phyloP scores from a whole-genome alignment of 1,140 invertebrate genomes.

The Cydia amplana region DNA sequence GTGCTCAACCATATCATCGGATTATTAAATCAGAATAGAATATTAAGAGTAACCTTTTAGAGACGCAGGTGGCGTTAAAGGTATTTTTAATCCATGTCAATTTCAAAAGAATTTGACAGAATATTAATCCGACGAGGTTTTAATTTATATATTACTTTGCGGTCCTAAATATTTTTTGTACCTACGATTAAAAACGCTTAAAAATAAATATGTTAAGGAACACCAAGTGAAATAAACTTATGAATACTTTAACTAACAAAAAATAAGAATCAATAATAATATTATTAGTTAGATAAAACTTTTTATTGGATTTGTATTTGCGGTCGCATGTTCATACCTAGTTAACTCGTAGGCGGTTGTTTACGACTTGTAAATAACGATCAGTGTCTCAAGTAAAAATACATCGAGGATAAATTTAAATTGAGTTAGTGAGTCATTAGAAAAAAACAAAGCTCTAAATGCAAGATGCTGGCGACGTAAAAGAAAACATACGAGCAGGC shows the following conservation, averaged over 20 bases:
- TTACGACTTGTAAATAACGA: conserved; percentile 24
- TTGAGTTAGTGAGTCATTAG: conserved; percentile 65
- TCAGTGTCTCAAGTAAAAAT: conserved; percentile 26
- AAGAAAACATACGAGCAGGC: conserved; percentile 57
- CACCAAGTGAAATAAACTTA: too few relatives aligned
- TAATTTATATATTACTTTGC: background rate
- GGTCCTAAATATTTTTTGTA: too few relatives aligned
- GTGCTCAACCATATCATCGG: background rate
- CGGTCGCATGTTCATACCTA: background rate
- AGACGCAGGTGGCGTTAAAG: background rate
- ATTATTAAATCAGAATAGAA: background rate
- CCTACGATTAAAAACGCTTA: too few relatives aligned
- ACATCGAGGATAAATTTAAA: conserved; percentile 55
- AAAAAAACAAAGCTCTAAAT: conserved; percentile 60
- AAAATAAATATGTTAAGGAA: too few relatives aligned
- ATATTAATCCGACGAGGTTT: background rate
- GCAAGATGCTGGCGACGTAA: conserved; percentile 56
- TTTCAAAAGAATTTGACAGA: background rate
- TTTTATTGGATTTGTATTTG: background rate
- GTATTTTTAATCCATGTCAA: background rate
- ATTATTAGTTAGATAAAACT: background rate
- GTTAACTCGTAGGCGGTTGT: background rate
- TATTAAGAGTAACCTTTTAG: background rate
- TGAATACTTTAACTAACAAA: too few relatives aligned
- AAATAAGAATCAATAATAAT: background rate